Evolutionary conservation across 2,797 vertebrate species (phyloP).

Genomic region (Bufotes viridis): DNA sequence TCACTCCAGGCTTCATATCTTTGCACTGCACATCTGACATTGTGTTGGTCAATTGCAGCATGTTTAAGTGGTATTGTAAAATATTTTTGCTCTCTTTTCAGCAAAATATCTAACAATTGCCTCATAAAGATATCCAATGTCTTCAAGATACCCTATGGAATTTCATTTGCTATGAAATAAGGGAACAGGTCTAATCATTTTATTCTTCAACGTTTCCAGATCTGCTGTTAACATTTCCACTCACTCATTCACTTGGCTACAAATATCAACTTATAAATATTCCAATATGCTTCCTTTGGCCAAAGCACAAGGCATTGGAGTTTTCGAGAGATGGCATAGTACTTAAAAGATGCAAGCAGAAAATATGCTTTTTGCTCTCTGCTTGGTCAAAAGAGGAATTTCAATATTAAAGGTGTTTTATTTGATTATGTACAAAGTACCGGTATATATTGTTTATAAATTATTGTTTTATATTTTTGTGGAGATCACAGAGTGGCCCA

Average conservation of each 20-base stretch:
- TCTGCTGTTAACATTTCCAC: slow-evolving; percentile 55
- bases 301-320: slow-evolving; percentile 8
- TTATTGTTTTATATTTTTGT: too few relatives aligned
- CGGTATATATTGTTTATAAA: too few relatives aligned
- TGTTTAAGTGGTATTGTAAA: not conserved
- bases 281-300: slow-evolving; percentile 33
- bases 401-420: not conserved
- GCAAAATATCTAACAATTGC: slow-evolving; percentile 32
- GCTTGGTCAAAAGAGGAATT: not conserved
- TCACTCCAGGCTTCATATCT: slow-evolving; percentile 4
- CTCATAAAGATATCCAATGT: slow-evolving; percentile 51
- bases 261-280: not conserved
- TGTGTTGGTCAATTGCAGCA: slow-evolving; percentile 33
- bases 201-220: slow-evolving; percentile 38
- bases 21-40: slow-evolving; percentile 20
- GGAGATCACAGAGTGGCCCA: too few relatives aligned
- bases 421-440: not conserved
- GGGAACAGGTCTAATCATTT: slow-evolving; percentile 29
- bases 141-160: slow-evolving; percentile 38
- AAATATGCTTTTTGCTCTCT: not conserved
- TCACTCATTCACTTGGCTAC: slow-evolving; percentile 47
- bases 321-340: slow-evolving; percentile 33
- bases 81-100: slow-evolving; percentile 36
- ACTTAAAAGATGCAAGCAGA: slow-evolving; percentile 17
- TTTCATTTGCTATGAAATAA: slow-evolving; percentile 30